A percentile compares a stretch with the other conserved stretches of the same genome.
These are phyloP conservation scores for Alsophila aescularia DNA, from an alignment of 2,888 invertebrate species.

Conservation along the genomic window DNA sequence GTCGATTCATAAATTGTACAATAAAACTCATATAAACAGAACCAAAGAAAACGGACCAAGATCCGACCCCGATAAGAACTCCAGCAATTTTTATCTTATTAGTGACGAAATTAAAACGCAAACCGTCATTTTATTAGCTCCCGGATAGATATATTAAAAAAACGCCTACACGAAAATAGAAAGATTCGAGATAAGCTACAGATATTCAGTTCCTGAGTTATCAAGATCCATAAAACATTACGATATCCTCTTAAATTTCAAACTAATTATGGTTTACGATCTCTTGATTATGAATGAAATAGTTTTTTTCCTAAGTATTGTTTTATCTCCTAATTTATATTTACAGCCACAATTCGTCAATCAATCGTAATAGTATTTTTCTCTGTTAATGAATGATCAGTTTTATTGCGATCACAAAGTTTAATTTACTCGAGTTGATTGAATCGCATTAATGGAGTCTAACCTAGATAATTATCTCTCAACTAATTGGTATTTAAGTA, in stretches of 20 bases:
- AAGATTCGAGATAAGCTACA: slow-evolving; percentile 44
- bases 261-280: slow-evolving; percentile 33
- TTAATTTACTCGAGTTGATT: slow-evolving; percentile 44
- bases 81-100: slow-evolving; percentile 61
- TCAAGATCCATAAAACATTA: slow-evolving; percentile 28
- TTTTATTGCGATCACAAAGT: slow-evolving; percentile 43
- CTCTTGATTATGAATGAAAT: slow-evolving; percentile 20
- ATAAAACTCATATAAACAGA: slow-evolving; percentile 63
- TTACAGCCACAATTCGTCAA: slow-evolving; percentile 27
- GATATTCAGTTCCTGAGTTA: slow-evolving; percentile 28
- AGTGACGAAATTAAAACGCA: slow-evolving; percentile 64
- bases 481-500: slow-evolving; percentile 65
- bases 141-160: slow-evolving; percentile 53
- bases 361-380: slow-evolving; percentile 26
- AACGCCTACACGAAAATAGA: slow-evolving; percentile 47
- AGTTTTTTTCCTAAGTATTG: slow-evolving; percentile 17
- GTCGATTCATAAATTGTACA: slow-evolving; percentile 61
- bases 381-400: slow-evolving; percentile 29
- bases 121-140: slow-evolving; percentile 56
- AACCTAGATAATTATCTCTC: slow-evolving; percentile 61
- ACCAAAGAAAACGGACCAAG: slow-evolving; percentile 50
- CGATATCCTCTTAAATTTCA: slow-evolving; percentile 23
- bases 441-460: slow-evolving; percentile 52
- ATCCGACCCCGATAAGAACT: slow-evolving; percentile 59
- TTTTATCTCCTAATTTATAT: slow-evolving; percentile 29